Base-by-base conservation (phyloP, 2,113 vertebrate genomes). In the Bambusicola thoracicus region DNA sequence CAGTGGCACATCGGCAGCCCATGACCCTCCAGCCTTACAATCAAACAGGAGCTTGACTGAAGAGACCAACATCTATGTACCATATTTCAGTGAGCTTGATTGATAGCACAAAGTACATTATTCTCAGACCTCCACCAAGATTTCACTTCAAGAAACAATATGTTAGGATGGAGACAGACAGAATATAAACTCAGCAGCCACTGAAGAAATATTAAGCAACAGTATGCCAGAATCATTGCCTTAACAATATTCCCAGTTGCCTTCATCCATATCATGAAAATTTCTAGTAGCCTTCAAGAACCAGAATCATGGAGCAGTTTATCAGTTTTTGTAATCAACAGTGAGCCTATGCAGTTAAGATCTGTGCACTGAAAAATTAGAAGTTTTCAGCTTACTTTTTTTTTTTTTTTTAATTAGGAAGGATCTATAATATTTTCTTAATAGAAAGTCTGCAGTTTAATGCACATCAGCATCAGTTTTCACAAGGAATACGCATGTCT, bases 191-290 rank as follows among this genome's bases (percentile, higher is more conserved):
- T 76, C 27, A 65, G 32, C 13, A 51, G n/a, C 65, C 36, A 14
- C 67, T 17, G 13, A 69, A 79, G 43, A 61, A 62, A 29, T 6
- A 76, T 34, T 73, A 81, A 75, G 25, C 29, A 77, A 29, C 17
- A 81, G 24, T 25, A 49, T n/a, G 13, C 67, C 32, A 69, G 58
- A 90, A 83, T 5, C 6, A 32, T 41, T 77, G 13, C 5, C 65
- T 41, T 6, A 81, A 6, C 8, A 66, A 85, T 46, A n/a, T 0
- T 0, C 5, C 11, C 38, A 51, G 11, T 7, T 91, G 49, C 11
- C 12, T 56, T 87, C 74, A 83, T 46, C 41, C 8, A 2, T 73
- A 44, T 9, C 4, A 46, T 38, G 29, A 61, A 53, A 29, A 36
- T 18, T 62, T 82, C 20, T 41, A 74, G 24, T 36, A 82, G 16